Evolutionary conservation across 1,140 invertebrate genomes (phyloP).

Genomic region (roundworm (Caenorhabditis elegans)): DNA sequence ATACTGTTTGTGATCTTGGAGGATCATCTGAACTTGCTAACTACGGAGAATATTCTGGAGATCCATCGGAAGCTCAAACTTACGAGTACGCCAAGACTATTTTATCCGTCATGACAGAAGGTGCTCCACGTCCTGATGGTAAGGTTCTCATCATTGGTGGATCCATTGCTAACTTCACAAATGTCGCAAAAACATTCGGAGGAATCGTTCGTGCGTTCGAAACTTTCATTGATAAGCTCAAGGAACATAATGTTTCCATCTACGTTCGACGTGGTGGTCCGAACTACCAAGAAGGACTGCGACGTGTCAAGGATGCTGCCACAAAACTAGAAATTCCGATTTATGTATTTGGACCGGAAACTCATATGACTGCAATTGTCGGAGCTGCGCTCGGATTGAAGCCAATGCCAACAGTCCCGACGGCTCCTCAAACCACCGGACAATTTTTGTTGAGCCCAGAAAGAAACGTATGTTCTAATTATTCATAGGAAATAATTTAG

Average conservation of each 20-base stretch:
- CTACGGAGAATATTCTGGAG: constrained; percentile 98
- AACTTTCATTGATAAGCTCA: constrained; percentile 84
- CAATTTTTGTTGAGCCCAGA: constrained; percentile 88
- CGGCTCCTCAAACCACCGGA: constrained; percentile 78
- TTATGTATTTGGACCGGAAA: constrained; percentile 94
- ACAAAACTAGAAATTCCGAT: constrained; percentile 83
- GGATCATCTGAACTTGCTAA: constrained; percentile 90
- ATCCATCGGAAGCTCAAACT: constrained; percentile 96
- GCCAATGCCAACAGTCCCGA: constrained; percentile 73
- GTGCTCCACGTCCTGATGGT: constrained; percentile 72
- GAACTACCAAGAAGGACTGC: constrained; percentile 94
- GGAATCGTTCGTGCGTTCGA: constrained; percentile 94
- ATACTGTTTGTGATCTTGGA: constrained; percentile 96
- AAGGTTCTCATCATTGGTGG: constrained; percentile 93
- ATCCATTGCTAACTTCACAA: constrained; percentile 99
- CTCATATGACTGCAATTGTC: constrained; percentile 98
- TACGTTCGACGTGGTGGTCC: constrained; percentile 95
- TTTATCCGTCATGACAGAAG: constrained; percentile 88
- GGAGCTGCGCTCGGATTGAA: constrained; percentile 91
- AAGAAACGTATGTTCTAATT: constrained; percentile 67
- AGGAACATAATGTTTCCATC: constrained; percentile 88
- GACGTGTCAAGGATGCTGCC: constrained; percentile 71
- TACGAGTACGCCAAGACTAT: constrained; percentile 99
- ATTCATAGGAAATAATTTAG: not conserved
- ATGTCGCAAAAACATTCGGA: constrained; percentile 98